phyloP scores from a whole-genome alignment of 2,888 invertebrate species.

The Digitonthophagus gazella region DNA sequence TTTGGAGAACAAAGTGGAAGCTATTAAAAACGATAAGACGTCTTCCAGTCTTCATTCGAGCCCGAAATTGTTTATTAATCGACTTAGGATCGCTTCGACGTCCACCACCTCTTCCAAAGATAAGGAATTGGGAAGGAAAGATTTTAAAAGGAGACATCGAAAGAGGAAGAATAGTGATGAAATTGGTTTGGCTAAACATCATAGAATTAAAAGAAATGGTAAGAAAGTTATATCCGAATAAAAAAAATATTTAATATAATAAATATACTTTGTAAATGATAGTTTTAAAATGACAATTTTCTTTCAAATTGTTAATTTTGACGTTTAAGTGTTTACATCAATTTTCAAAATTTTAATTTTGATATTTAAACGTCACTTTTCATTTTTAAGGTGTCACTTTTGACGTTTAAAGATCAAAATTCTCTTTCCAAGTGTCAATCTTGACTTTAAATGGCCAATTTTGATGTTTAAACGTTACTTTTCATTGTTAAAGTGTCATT shows the following conservation, averaged over 20 bases:
- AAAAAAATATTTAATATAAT: too few relatives aligned
- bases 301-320: too few relatives aligned
- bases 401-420: too few relatives aligned
- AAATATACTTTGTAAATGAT: background rate
- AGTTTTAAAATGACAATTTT: background rate
- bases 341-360: too few relatives aligned
- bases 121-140: constrained; percentile 36
- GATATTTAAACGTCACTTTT: too few relatives aligned
- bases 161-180: constrained; percentile 31
- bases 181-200: constrained; percentile 22
- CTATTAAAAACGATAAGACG: constrained; percentile 53
- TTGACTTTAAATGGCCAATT: too few relatives aligned
- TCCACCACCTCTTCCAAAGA: constrained; percentile 52
- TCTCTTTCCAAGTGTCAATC: too few relatives aligned
- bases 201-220: constrained; percentile 23
- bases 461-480: constrained; percentile 10
- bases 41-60: constrained; percentile 46
- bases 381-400: too few relatives aligned
- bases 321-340: too few relatives aligned
- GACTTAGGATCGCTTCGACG: constrained; percentile 50
- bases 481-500: too few relatives aligned
- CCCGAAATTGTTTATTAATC: constrained; percentile 46
- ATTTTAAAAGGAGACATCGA: constrained; percentile 31
- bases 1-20: constrained; percentile 69
- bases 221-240: too few relatives aligned